Conservation (phyloP, 2,113 vertebrate species). For the Puffinus mauretanicus region DNA sequence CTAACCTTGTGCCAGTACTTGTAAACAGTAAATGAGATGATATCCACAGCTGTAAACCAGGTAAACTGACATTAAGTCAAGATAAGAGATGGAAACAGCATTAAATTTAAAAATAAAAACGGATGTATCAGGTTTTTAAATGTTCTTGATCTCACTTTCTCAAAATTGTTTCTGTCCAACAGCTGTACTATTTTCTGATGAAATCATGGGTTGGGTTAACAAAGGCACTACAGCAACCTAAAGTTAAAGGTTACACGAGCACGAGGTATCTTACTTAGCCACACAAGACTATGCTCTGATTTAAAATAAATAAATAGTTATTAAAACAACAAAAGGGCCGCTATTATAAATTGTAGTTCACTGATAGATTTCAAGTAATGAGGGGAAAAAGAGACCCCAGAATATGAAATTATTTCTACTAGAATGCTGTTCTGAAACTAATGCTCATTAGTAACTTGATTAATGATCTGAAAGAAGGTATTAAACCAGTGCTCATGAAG, state of each 20-base stretch:
- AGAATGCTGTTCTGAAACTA: slow-evolving; percentile 2
- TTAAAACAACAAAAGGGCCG: neutral
- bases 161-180: neutral
- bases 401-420: slow-evolving; percentile 8
- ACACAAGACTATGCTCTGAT: neutral
- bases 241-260: neutral
- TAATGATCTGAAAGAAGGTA: slow-evolving; percentile 22
- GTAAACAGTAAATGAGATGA: neutral
- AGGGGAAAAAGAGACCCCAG: neutral
- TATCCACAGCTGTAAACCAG: neutral
- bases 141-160: neutral
- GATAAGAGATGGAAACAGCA: neutral
- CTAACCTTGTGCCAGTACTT: neutral
- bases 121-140: neutral
- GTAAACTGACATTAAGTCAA: neutral
- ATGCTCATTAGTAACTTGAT: slow-evolving; percentile 25
- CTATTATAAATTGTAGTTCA: neutral
- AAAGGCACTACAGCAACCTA: neutral
- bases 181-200: neutral
- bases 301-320: neutral
- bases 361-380: neutral
- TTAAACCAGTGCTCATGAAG: slow-evolving; percentile 1
- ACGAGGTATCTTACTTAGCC: neutral
- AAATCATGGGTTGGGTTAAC: neutral
- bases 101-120: neutral